These are phyloP conservation scores for Polia nebulosa DNA, from an alignment of 2,888 invertebrate species.

Conservation along the genomic window DNA sequence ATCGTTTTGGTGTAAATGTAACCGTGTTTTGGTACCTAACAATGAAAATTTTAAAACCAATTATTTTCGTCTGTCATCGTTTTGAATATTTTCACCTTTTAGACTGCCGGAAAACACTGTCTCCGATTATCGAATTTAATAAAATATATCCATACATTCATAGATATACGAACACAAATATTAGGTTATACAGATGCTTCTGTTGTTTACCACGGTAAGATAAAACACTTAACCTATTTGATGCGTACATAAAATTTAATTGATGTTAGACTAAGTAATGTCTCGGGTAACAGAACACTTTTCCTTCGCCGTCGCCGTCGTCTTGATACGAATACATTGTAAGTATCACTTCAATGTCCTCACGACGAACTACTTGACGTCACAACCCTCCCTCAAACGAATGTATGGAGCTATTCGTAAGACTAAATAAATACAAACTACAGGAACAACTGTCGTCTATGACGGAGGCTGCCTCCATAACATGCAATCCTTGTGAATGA, in stretches of 20 bases:
- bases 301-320: constrained; percentile 36
- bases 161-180: constrained; percentile 1
- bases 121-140: not conserved
- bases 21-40: not conserved
- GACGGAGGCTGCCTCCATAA: constrained; percentile 83
- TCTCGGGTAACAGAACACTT: constrained; percentile 53
- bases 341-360: constrained; percentile 64
- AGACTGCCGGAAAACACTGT: not conserved
- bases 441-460: constrained; percentile 79
- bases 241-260: constrained; percentile 55
- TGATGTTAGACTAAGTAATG: constrained; percentile 52
- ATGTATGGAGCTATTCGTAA: constrained; percentile 74
- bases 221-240: constrained; percentile 55
- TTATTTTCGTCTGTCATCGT: too few species aligned
- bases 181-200: not conserved
- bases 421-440: constrained; percentile 83
- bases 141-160: not conserved
- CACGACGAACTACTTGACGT: constrained; percentile 70
- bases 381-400: constrained; percentile 66
- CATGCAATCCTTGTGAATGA: constrained; percentile 86
- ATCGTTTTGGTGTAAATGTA: constrained; percentile 1
- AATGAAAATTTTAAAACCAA: not conserved
- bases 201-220: constrained; percentile 34
- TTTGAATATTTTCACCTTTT: not conserved
- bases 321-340: constrained; percentile 58